These are phyloP conservation scores for Cancer borealis DNA, from an alignment of 2,888 invertebrate genomes.

Conservation along the genomic window DNA sequence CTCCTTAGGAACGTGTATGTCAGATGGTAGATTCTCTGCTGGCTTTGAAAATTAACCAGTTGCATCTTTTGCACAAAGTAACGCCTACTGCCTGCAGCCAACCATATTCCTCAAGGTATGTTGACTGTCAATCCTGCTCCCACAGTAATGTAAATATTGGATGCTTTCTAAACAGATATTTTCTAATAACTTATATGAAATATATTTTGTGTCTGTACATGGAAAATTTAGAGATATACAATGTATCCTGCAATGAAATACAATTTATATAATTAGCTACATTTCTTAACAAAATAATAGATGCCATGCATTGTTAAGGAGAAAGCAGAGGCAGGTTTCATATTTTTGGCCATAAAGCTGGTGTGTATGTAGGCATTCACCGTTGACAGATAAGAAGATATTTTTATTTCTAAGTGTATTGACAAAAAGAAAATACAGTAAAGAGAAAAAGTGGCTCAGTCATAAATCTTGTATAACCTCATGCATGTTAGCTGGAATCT, in stretches of 20 bases:
- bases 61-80: constrained; percentile 81
- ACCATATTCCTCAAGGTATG: constrained; percentile 81
- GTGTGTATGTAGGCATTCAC: too few relatives aligned
- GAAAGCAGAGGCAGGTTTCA: too few relatives aligned
- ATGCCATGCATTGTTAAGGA: too few relatives aligned
- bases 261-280: too few relatives aligned
- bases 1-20: constrained; percentile 79
- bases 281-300: too few relatives aligned
- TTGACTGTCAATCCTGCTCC: not conserved
- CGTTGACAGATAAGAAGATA: too few relatives aligned
- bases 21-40: constrained; percentile 82
- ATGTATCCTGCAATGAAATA: not conserved
- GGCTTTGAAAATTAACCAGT: constrained; percentile 82
- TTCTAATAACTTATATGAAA: too few relatives aligned
- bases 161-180: constrained; percentile 1
- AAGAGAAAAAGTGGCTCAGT: not conserved
- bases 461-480: not conserved
- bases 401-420: too few relatives aligned
- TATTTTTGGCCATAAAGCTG: too few relatives aligned
- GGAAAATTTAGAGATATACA: not conserved
- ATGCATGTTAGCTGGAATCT: not conserved
- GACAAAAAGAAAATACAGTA: not conserved
- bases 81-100: constrained; percentile 79
- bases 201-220: not conserved
- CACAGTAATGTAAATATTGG: not conserved